Evolutionary conservation across 2,797 vertebrate genomes (phyloP), one percentile per base, ranked within the genome.

Genomic region (Notolabrus celidotus): DNA sequence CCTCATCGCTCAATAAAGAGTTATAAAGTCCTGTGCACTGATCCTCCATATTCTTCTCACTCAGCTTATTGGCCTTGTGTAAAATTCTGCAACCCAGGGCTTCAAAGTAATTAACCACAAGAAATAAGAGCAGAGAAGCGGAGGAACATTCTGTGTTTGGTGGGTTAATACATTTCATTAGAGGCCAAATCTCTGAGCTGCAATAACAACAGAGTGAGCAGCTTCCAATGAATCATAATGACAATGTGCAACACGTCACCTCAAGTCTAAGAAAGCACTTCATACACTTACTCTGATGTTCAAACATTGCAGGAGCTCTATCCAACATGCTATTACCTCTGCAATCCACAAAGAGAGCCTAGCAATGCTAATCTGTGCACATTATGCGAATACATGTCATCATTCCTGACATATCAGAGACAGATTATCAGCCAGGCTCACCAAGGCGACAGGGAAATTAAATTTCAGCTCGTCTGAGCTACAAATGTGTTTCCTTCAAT

Each of bases 61-160:
- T 77, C 46, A 52, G 41, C 39, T 83, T 71, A 82, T 75, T 74
- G 70, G 77, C 59, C 45, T 51, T 52, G 23, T 12, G 8, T 71
- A 65, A 74, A 70, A 73, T 56, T 73, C 23, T 66, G 49, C 74
- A 56, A 52, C 51, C 29, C 41, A 65, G 67, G n/a, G 62, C 66
- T 77, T 85, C 71, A 74, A 64, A 83, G 67, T 75, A 73, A 86
- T 83, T 86, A 83, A 29, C 60, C 12, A 29, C n/a, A 43, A 50
- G 39, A 68, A 66, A 74, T 51, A 52, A 72, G 57, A 25, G 57
- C 19, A 63, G 34, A 39, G 34, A 22, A 53, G 61, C 45, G 41
- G 14, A 38, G 17, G 50, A 69, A 49, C 62, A 56, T 38, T 36
- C 15, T 25, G 17, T 29, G 25, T 70, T 49, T 59, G 46, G 23